A percentile compares a stretch with the other conserved stretches of the same genome.
Conservation (phyloP, 2,797 vertebrate genomes). For the Tokudaia tokunoshimensis region DNA sequence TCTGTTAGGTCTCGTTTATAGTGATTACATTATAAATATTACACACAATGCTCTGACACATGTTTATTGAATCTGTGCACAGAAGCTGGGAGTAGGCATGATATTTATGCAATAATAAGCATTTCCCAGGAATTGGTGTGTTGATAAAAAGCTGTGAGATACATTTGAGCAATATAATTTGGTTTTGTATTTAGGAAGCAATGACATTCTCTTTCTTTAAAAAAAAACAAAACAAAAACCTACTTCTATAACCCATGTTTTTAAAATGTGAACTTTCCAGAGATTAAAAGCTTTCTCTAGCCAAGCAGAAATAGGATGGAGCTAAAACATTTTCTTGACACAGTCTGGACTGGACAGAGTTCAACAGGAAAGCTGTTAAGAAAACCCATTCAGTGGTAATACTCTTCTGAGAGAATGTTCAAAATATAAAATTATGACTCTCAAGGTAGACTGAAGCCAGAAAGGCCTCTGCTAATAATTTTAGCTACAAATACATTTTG, state of each 20-base stretch:
- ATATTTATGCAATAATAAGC: constrained; percentile 60
- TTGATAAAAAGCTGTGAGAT: constrained; percentile 53
- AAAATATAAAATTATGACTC: constrained; percentile 77
- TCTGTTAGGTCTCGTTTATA: not conserved
- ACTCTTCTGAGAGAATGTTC: constrained; percentile 35
- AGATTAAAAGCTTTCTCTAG: constrained; percentile 75
- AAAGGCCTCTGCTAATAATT: constrained; percentile 63
- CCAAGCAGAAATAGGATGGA: constrained; percentile 74
- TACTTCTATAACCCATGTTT: constrained; percentile 43
- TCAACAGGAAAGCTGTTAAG: constrained; percentile 71
- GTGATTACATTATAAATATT: not conserved
- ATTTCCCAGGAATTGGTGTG: constrained; percentile 17
- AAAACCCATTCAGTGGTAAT: constrained; percentile 56
- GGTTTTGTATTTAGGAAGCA: constrained; percentile 63
- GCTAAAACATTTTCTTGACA: constrained; percentile 75
- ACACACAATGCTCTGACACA: not conserved
- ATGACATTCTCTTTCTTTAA: constrained; percentile 34
- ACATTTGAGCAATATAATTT: constrained; percentile 44
- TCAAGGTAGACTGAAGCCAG: constrained; percentile 59
- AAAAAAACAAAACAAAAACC: constrained; percentile 53
- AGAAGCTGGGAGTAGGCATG: constrained; percentile 38
- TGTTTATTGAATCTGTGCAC: constrained; percentile 28
- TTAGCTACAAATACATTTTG: constrained; percentile 70
- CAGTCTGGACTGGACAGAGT: constrained; percentile 57
- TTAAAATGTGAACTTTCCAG: constrained; percentile 67